Evolutionary conservation across 2,113 vertebrate species (phyloP).

Genomic region (Protobothrops flavoviridis): DNA sequence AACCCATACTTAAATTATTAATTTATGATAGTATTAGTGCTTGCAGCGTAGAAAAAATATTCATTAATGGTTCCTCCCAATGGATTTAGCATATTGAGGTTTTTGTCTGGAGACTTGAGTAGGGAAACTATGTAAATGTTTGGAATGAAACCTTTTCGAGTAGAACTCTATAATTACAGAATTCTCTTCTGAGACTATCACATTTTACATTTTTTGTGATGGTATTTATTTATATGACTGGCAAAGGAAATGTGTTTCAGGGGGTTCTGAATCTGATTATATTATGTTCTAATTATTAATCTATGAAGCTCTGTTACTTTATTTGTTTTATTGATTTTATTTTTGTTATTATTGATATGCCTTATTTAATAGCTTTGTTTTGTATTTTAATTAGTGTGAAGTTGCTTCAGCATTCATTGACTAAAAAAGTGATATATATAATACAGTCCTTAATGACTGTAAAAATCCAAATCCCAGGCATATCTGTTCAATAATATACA

Average conservation of each 20-base stretch:
- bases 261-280: background rate
- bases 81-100: background rate
- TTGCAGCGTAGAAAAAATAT: background rate
- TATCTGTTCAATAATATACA: too few species aligned
- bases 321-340: background rate
- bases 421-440: background rate
- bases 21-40: background rate
- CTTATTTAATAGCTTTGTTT: background rate
- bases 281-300: background rate
- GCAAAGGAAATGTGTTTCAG: background rate
- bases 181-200: background rate
- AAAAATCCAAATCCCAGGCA: too few species aligned
- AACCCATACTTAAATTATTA: background rate
- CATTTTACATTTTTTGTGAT: background rate
- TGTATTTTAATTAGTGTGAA: background rate
- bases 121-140: background rate
- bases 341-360: background rate
- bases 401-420: background rate
- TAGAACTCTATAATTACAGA: background rate
- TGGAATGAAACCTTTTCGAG: background rate
- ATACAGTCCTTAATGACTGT: too few species aligned
- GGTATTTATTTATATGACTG: background rate
- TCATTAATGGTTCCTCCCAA: background rate
- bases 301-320: background rate
- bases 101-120: background rate